phyloP scores from a whole-genome alignment of 2,113 vertebrate genomes.

The Sapajus apella region DNA sequence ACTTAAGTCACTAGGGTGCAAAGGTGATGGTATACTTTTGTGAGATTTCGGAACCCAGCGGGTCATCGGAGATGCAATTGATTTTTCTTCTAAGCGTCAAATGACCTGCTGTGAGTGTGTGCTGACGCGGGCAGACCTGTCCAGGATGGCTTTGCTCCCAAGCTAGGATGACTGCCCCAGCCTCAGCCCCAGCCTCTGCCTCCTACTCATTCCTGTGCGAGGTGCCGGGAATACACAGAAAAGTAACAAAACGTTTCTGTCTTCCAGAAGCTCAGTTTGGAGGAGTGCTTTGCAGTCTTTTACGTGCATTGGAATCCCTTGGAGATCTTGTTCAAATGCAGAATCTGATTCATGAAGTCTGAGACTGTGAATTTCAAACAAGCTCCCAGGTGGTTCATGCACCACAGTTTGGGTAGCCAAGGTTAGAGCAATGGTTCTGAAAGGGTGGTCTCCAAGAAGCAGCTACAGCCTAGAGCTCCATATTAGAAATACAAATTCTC shows the following conservation, averaged over 20 bases:
- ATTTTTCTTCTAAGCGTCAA: background rate
- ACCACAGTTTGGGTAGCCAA: no score
- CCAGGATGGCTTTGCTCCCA: background rate
- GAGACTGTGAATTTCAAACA: accelerated
- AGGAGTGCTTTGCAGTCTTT: no score
- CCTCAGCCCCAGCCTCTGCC: no score
- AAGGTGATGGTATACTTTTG: accelerated
- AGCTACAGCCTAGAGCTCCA: background rate
- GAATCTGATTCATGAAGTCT: no score
- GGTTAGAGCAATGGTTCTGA: background rate
- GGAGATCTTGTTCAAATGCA: no score
- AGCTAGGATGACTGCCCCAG: no score
- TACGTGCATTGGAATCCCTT: accelerated
- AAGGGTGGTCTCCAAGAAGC: background rate
- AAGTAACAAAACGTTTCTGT: no score
- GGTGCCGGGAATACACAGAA: background rate
- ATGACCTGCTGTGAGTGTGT: accelerated
- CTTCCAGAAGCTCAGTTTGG: background rate
- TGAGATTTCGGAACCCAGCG: background rate
- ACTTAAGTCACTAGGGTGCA: background rate
- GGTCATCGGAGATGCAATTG: accelerated
- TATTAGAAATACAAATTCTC: background rate
- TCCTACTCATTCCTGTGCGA: background rate
- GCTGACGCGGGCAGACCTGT: accelerated
- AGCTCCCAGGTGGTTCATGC: accelerated